Percentiles rank a stretch among this genome's conserved stretches.
These are phyloP conservation scores for Drosophila siamana DNA, from an alignment of 2,888 invertebrate genomes.

Conservation along the genomic window DNA sequence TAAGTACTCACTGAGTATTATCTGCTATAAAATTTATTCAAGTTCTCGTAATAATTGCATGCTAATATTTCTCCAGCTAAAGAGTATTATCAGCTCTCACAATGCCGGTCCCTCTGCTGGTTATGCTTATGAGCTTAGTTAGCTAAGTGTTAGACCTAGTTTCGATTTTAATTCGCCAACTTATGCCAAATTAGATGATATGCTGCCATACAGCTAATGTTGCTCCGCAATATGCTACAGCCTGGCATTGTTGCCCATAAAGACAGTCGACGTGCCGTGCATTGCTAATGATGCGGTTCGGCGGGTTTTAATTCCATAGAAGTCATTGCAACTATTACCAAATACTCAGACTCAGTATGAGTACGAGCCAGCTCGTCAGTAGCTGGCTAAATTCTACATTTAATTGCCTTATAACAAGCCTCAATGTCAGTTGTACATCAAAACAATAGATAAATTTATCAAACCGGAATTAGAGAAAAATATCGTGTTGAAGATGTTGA, in stretches of 20 bases:
- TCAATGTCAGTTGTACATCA: slow-evolving; percentile 35
- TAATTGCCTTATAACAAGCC: slow-evolving; percentile 50
- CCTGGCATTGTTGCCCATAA: slow-evolving; percentile 35
- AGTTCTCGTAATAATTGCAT: neutral
- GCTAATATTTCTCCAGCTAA: slow-evolving; percentile 1
- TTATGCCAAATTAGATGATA: slow-evolving; percentile 25
- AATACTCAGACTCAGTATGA: slow-evolving; percentile 21
- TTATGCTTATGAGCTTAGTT: slow-evolving; percentile 59
- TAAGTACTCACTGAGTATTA: neutral
- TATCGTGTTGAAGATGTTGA: slow-evolving; percentile 1
- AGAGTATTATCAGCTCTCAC: slow-evolving; percentile 42
- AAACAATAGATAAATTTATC: slow-evolving; percentile 25
- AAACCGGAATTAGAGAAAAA: slow-evolving; percentile 36
- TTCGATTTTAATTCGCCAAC: slow-evolving; percentile 17
- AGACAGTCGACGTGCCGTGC: slow-evolving; percentile 58
- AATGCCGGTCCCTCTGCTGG: slow-evolving; percentile 63
- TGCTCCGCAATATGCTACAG: slow-evolving; percentile 11
- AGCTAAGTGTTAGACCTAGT: slow-evolving; percentile 38
- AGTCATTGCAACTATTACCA: slow-evolving; percentile 41
- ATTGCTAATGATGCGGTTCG: slow-evolving; percentile 69
- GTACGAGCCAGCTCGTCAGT: slow-evolving; percentile 4
- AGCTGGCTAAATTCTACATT: slow-evolving; percentile 28
- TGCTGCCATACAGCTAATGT: slow-evolving; percentile 4
- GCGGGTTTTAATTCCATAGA: slow-evolving; percentile 64
- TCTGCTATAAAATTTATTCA: slow-evolving; percentile 8